These are phyloP conservation scores for Tuta absoluta DNA, from an alignment of 2,888 invertebrate genomes.

Conservation along the genomic window DNA sequence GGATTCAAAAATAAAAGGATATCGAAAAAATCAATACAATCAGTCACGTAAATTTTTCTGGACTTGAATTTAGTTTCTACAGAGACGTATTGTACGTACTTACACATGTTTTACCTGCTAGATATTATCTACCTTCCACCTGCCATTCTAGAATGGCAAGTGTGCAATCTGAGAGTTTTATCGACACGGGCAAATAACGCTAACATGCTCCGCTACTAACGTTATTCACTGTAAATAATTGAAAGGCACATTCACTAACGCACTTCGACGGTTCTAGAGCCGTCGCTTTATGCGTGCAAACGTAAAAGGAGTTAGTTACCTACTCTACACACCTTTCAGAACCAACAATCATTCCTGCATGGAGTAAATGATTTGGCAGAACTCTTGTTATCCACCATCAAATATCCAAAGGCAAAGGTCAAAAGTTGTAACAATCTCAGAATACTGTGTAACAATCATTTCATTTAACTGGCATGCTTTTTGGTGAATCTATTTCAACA, in stretches of 20 bases:
- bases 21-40: background rate
- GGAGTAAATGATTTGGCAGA: background rate
- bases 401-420: background rate
- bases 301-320: background rate
- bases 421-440: conserved; percentile 9
- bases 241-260: background rate
- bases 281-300: background rate
- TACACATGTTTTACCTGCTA: too few species aligned
- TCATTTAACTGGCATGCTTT: background rate
- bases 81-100: background rate
- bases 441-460: conserved; percentile 5
- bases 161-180: background rate
- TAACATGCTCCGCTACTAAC: background rate
- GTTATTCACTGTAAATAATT: background rate
- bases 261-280: conserved; percentile 5
- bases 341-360: background rate
- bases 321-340: background rate
- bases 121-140: background rate
- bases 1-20: background rate
- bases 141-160: background rate
- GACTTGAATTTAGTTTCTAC: background rate
- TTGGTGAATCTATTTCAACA: background rate
- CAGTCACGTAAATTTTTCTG: background rate
- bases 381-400: background rate
- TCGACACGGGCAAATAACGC: background rate